Evolutionary conservation across 2,113 vertebrate genomes (phyloP).

Genomic region (Podarcis raffonei): DNA sequence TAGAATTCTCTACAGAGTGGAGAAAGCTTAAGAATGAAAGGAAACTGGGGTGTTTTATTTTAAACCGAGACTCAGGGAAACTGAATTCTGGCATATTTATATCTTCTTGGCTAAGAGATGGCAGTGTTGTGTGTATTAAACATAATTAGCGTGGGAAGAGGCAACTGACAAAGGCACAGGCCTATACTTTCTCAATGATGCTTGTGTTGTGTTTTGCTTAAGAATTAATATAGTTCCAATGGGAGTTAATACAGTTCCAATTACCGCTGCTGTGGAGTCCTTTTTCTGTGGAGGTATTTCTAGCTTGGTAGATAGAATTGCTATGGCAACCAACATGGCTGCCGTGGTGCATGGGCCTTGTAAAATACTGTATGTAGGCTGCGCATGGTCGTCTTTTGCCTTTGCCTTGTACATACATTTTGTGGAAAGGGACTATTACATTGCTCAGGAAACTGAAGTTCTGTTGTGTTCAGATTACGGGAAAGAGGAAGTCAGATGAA

Average conservation of each 20-base stretch:
- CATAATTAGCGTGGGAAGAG: not conserved
- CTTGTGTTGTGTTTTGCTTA: not conserved
- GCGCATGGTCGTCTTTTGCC: not conserved
- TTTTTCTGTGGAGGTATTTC: conserved; percentile 38
- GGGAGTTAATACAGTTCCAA: not conserved
- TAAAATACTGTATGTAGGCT: not conserved
- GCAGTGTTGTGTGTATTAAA: not conserved
- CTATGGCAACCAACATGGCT: not conserved
- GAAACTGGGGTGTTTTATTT: not conserved
- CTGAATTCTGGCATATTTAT: not conserved
- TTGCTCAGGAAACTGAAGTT: not conserved
- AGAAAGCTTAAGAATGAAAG: not conserved
- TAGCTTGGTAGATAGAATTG: conserved; percentile 26
- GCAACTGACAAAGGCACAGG: not conserved
- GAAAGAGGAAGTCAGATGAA: not conserved
- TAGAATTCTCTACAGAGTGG: not conserved
- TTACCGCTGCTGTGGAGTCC: conserved; percentile 31
- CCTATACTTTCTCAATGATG: not conserved
- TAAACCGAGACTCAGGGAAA: not conserved
- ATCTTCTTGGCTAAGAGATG: not conserved
- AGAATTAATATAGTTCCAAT: not conserved
- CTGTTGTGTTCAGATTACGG: not conserved
- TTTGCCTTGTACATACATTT: not conserved
- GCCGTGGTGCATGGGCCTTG: not conserved
- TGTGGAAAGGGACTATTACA: not conserved